Conservation (phyloP, 2,113 vertebrate species). For the Felis catus region F.catus_Fca126_mat1.0 CM031428.1:12447501-12448000, state of each 20-base stretch:
- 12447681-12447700: not conserved
- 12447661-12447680: not conserved
- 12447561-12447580: not conserved
- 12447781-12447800: not conserved
- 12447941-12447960: not conserved
- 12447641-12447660: not conserved
- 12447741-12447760: not conserved
- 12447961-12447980: not conserved
- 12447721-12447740: not conserved
- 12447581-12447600: not conserved
- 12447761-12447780: not conserved
- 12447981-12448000: not conserved
- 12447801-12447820: not conserved
- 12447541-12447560: not conserved
- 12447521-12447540: not conserved
- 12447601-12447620: not conserved
- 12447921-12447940: not conserved
- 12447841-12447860: not conserved
- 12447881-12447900: not conserved
- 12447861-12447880: not conserved
- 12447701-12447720: not conserved
- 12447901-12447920: not conserved
- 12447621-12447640: not conserved
- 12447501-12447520: not conserved
- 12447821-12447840: not conserved